phyloP scores from a whole-genome alignment of 2,797 vertebrate genomes.

The Anolis apletophallus region DNA sequence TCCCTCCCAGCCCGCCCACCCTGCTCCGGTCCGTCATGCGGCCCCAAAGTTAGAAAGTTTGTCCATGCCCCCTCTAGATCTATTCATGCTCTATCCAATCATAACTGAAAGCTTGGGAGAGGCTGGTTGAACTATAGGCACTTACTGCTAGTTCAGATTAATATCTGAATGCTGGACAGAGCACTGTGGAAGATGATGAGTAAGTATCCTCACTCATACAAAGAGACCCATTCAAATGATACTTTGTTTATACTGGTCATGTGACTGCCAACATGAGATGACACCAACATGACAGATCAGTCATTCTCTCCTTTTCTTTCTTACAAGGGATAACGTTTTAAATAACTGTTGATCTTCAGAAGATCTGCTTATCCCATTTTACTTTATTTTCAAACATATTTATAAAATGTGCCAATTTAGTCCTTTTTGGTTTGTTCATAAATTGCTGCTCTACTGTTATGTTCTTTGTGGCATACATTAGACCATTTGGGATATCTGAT shows the following conservation, averaged over 20 bases:
- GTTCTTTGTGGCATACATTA: background rate
- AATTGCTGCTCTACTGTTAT: conserved; percentile 20
- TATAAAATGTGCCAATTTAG: conserved; percentile 2
- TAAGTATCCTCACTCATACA: too few relatives aligned
- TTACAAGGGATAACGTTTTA: background rate
- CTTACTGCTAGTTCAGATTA: too few relatives aligned
- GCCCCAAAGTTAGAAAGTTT: too few relatives aligned
- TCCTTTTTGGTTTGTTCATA: conserved; percentile 26
- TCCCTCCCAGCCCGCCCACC: too few relatives aligned
- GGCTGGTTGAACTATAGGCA: too few relatives aligned
- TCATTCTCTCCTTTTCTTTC: background rate
- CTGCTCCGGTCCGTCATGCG: too few relatives aligned
- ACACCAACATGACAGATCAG: background rate
- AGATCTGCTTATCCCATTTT: background rate
- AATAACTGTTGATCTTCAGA: background rate
- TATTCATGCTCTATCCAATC: too few relatives aligned
- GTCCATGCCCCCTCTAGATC: too few relatives aligned
- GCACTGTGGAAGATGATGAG: too few relatives aligned
- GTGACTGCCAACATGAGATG: background rate
- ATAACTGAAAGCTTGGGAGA: too few relatives aligned
- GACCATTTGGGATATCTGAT: conserved; percentile 14
- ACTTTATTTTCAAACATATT: background rate
- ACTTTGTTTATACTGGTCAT: background rate
- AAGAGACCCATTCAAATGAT: too few relatives aligned
- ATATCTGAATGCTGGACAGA: too few relatives aligned